Percentiles rank a stretch among this genome's conserved stretches.
Evolutionary conservation across 1,140 invertebrate species (phyloP).

Genomic region (Drosophila auraria): DNA sequence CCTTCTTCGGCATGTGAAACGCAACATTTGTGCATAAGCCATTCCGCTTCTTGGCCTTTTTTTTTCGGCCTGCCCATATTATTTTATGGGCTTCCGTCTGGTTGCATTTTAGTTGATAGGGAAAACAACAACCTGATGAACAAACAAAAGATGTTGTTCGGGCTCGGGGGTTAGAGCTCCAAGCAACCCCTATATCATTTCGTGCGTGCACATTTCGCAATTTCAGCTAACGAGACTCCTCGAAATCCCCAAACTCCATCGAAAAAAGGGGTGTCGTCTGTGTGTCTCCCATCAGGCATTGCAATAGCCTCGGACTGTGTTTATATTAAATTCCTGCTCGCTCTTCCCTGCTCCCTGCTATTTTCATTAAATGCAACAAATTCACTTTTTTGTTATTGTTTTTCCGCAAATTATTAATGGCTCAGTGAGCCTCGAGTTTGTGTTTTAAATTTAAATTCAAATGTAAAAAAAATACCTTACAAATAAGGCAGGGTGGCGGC

Average conservation of each 20-base stretch:
- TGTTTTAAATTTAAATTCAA: conserved; percentile 49
- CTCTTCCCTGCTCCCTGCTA: conserved; percentile 24
- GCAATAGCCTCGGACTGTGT: conserved; percentile 63
- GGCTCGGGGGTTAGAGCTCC: conserved; percentile 21
- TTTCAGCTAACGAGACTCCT: conserved; percentile 73
- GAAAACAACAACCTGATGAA: conserved; percentile 67
- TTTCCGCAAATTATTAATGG: conserved; percentile 64
- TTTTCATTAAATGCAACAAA: conserved; percentile 81
- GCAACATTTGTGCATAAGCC: conserved; percentile 76
- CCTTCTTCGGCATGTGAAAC: conserved; percentile 59
- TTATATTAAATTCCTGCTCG: conserved; percentile 70
- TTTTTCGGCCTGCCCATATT: conserved; percentile 57
- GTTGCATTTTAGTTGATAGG: conserved; percentile 75
- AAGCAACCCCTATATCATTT: conserved; percentile 41
- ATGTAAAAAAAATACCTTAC: conserved; percentile 13
- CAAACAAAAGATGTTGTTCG: conserved; percentile 44
- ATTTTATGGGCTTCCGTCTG: conserved; percentile 79
- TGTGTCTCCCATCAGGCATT: conserved; percentile 33
- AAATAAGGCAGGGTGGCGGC: neutral
- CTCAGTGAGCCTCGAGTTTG: conserved; percentile 46
- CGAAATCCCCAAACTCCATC: conserved; percentile 35
- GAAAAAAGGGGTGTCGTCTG: conserved; percentile 41
- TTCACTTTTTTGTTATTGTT: conserved; percentile 48
- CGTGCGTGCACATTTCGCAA: conserved; percentile 79
- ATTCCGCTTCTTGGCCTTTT: conserved; percentile 4